Conservation (phyloP, 2,797 vertebrate genomes). For the Loris lydekkerianus region DNA sequence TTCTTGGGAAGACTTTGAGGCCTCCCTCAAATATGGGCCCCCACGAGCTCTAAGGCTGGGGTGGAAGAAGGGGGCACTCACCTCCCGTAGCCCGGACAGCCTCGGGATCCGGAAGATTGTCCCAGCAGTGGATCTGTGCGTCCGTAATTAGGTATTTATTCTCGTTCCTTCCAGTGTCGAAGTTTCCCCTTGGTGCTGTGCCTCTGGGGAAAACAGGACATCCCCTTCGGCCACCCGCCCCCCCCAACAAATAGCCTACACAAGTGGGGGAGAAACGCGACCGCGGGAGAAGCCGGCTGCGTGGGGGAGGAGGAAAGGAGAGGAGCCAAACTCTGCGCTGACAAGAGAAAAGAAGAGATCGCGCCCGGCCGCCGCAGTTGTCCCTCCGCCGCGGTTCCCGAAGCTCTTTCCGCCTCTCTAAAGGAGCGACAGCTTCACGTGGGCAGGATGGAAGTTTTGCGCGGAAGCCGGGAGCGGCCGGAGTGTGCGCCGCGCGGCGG, state of each 20-base stretch:
- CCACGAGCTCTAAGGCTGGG: not conserved
- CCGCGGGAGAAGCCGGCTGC: conserved; percentile 46
- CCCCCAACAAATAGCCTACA: conserved; percentile 75
- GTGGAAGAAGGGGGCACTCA: conserved; percentile 77
- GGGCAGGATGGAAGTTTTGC: conserved; percentile 50
- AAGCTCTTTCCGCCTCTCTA: not conserved
- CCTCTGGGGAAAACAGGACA: conserved; percentile 86
- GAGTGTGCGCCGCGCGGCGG: conserved; percentile 71
- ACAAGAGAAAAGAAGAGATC: not conserved
- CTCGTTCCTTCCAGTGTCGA: conserved; percentile 78
- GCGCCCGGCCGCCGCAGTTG: conserved; percentile 39
- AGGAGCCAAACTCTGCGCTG: conserved; percentile 48
- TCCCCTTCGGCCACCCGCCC: conserved; percentile 82
- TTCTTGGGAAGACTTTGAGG: not conserved
- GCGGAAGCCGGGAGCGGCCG: conserved; percentile 52
- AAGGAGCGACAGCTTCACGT: conserved; percentile 31
- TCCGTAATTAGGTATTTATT: conserved; percentile 78
- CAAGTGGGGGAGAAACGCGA: conserved; percentile 65
- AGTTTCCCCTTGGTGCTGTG: conserved; percentile 80
- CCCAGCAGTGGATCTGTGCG: conserved; percentile 67
- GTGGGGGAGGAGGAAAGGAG: conserved; percentile 75
- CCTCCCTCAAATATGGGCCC: not conserved
- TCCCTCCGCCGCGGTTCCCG: not conserved
- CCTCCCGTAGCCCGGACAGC: conserved; percentile 80
- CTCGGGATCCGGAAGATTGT: conserved; percentile 74